Base-by-base conservation (phyloP, 2,888 invertebrate species). In the Acanthococcus lagerstroemiae region DNA sequence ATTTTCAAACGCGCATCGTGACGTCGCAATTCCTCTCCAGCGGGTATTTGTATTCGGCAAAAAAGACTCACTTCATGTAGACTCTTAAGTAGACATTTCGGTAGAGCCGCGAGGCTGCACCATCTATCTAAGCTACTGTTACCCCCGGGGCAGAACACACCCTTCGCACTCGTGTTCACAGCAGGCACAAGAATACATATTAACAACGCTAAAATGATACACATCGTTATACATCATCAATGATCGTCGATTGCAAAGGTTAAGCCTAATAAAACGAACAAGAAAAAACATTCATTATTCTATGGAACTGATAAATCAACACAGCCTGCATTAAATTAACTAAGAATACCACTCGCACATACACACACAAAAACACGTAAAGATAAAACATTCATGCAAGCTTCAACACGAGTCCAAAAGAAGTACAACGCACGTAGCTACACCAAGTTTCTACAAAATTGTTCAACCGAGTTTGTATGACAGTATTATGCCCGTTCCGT, bases 281-380 rank as follows among this genome's bases (percentile, higher is more conserved):
- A 56, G 37, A 21, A 27, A 37, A 56, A 27, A 37, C 30, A 37
- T 27, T 24, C 30, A 55, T 21, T 30, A 30, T n/a, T 45, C 52
- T 61, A 52, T 61, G 50, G 50, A 50, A 52, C 52, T 61, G 26
- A 30, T 30, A 21, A 46, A 37, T 50, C 24, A 50, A 37, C 61
- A 61, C 61, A 61, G 61, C 61, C 61, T 52, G 61, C 50, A 50
- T 52, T 50, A 61, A 50, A 50, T 26, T 26, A 46, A 61, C 61
- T 50, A 61, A 26, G 24, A 61, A 19, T 48, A 50, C 25, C 12
- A 48, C 30, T 15, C 3, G 21, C 6, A 52, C 21, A 22, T 4
- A 24, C 52, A 52, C 15, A 12, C 19, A 52, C 24, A 52, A 15
- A n/a, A 22, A 6, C 21, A 22, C 24, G 3, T 22, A 52, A 5